A percentile compares a stretch with the other conserved stretches of the same genome.
phyloP scores from a whole-genome alignment of 2,797 vertebrate genomes.

The Crenuchus spilurus region DNA sequence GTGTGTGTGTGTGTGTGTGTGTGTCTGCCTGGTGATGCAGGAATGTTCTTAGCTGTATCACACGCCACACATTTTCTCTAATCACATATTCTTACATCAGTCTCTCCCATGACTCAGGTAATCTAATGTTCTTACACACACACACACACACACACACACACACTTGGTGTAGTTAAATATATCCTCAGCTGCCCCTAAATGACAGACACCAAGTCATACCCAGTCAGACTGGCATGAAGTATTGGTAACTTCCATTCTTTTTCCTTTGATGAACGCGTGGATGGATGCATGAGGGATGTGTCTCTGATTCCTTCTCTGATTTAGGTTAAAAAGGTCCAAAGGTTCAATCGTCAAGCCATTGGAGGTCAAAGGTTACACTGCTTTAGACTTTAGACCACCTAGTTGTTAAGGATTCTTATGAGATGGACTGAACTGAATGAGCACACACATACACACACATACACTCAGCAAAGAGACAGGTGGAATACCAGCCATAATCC shows the following conservation, averaged over 20 bases:
- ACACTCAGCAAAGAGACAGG: conserved; percentile 49
- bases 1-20: conserved; percentile 6
- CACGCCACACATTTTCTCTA: conserved; percentile 73
- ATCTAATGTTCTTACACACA: conserved; percentile 71
- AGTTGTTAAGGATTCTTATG: conserved; percentile 67
- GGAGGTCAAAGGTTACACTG: conserved; percentile 61
- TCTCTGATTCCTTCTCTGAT: conserved; percentile 62
- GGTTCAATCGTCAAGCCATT: conserved; percentile 67
- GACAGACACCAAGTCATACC: conserved; percentile 21
- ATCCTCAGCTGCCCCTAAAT: conserved; percentile 33
- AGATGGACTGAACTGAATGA: conserved; percentile 58
- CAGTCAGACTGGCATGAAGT: not conserved
- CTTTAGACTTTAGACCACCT: conserved; percentile 64
- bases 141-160: conserved; percentile 40
- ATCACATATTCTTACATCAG: conserved; percentile 70
- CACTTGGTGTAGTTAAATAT: conserved; percentile 32
- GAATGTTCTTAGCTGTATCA: conserved; percentile 75
- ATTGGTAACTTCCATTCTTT: too few species aligned
- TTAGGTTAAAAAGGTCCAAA: conserved; percentile 62
- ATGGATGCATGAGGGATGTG: not conserved
- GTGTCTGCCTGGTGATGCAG: conserved; percentile 55
- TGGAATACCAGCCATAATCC: conserved; percentile 51
- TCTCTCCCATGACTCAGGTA: conserved; percentile 73
- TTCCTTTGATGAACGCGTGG: not conserved
- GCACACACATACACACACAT: conserved; percentile 10